Evolutionary conservation across 2,888 invertebrate species (phyloP).

Genomic region (Leistus spinibarbis): DNA sequence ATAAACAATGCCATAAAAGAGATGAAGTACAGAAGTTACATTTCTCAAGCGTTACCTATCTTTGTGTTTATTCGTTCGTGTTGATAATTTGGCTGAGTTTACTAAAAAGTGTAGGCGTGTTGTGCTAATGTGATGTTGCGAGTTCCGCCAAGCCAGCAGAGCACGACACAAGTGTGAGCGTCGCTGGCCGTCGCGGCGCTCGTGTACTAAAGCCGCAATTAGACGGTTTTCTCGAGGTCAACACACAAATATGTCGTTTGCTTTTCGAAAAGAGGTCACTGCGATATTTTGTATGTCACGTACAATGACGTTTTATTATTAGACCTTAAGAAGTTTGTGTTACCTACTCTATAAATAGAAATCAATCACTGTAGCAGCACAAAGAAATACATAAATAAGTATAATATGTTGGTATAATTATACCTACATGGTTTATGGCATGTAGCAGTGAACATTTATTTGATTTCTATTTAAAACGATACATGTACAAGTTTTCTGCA

Average conservation of each 20-base stretch:
- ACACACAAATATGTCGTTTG: slow-evolving; percentile 6
- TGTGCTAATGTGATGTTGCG: neutral
- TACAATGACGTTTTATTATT: neutral
- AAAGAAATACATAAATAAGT: neutral
- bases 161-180: neutral
- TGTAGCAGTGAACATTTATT: too few relatives aligned
- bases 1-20: too few relatives aligned
- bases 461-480: too few relatives aligned
- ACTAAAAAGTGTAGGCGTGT: neutral
- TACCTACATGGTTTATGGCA: too few relatives aligned
- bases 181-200: neutral
- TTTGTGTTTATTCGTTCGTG: neutral
- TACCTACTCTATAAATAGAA: neutral
- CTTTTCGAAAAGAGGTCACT: neutral
- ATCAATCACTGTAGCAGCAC: neutral
- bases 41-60: neutral
- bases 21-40: too few relatives aligned
- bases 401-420: neutral
- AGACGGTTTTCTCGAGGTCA: slow-evolving; percentile 23
- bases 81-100: neutral
- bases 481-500: too few relatives aligned
- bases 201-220: slow-evolving; percentile 12
- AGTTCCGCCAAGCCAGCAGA: neutral
- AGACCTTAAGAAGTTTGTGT: neutral
- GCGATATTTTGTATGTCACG: slow-evolving; percentile 1